Conservation (phyloP, 2,888 invertebrate species). For the Sipunculus nudus region DNA sequence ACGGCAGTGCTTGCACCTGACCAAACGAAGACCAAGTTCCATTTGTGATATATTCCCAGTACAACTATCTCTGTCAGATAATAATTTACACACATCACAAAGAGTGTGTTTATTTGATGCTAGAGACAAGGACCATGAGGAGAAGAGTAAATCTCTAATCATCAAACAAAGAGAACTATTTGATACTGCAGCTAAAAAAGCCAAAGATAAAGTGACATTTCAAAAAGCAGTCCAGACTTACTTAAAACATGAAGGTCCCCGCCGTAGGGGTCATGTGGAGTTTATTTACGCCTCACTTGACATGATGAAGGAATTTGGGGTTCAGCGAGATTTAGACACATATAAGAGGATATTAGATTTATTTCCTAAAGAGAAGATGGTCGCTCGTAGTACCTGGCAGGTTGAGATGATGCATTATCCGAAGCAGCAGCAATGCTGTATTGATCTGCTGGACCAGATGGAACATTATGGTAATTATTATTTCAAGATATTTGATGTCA, state of each 20-base stretch:
- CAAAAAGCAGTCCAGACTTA: constrained; percentile 77
- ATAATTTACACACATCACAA: too few relatives aligned
- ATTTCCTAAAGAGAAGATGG: constrained; percentile 72
- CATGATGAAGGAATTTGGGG: constrained; percentile 88
- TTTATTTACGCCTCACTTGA: constrained; percentile 91
- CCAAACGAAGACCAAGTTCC: too few relatives aligned
- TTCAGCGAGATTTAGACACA: constrained; percentile 77
- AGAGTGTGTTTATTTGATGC: constrained; percentile 33
- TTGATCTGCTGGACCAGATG: constrained; percentile 94
- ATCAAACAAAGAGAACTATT: constrained; percentile 27
- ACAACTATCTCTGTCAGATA: too few relatives aligned
- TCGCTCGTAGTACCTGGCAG: constrained; percentile 82
- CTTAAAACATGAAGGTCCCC: constrained; percentile 72
- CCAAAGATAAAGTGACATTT: constrained; percentile 49
- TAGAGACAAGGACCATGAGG: constrained; percentile 27
- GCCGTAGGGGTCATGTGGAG: constrained; percentile 87
- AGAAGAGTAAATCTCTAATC: constrained; percentile 34
- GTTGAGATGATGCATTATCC: constrained; percentile 93
- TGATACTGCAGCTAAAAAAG: constrained; percentile 33
- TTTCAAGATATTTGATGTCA: not conserved
- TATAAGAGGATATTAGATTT: constrained; percentile 85
- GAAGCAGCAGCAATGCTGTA: constrained; percentile 92
- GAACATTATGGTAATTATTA: constrained; percentile 83
- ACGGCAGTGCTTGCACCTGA: too few relatives aligned
- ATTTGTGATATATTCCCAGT: too few relatives aligned